A percentile compares a stretch with the other conserved stretches of the same genome.
phyloP scores from a whole-genome alignment of 2,797 vertebrate genomes.

The Lutjanus campechanus region DNA sequence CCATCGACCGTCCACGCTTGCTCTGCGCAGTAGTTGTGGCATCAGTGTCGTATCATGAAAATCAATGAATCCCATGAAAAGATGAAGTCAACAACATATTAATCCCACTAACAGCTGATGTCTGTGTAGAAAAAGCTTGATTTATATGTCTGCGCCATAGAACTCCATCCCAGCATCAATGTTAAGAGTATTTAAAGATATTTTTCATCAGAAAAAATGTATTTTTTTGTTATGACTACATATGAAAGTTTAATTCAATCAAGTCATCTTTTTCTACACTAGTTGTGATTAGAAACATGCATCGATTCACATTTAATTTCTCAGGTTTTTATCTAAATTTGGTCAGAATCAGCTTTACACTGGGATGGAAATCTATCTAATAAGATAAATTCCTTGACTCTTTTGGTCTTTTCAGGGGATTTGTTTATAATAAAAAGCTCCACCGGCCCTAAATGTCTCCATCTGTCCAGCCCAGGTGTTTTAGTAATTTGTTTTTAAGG shows the following conservation, averaged over 20 bases:
- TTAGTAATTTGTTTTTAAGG: neutral
- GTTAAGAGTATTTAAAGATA: no score
- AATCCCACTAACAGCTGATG: neutral
- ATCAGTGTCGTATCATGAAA: neutral
- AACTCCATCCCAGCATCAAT: neutral
- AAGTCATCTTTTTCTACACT: no score
- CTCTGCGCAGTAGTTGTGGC: conserved; percentile 11
- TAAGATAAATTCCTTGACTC: neutral
- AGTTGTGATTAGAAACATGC: no score
- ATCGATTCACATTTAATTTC: no score
- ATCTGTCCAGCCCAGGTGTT: neutral
- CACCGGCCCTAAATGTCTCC: neutral
- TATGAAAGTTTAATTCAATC: no score
- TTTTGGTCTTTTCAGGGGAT: conserved; percentile 9
- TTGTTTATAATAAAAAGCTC: neutral
- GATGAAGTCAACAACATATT: neutral
- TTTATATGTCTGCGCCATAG: neutral
- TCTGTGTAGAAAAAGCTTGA: neutral
- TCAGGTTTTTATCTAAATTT: neutral
- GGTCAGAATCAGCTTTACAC: neutral
- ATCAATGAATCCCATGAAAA: conserved; percentile 18
- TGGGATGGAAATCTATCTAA: neutral
- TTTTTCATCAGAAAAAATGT: no score
- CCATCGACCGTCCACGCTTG: neutral
- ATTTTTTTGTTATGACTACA: no score